Percentiles rank a stretch among this genome's conserved stretches.
These are phyloP conservation scores for Physocephala rufipes DNA, from an alignment of 2,888 invertebrate species.

Conservation along the genomic window DNA sequence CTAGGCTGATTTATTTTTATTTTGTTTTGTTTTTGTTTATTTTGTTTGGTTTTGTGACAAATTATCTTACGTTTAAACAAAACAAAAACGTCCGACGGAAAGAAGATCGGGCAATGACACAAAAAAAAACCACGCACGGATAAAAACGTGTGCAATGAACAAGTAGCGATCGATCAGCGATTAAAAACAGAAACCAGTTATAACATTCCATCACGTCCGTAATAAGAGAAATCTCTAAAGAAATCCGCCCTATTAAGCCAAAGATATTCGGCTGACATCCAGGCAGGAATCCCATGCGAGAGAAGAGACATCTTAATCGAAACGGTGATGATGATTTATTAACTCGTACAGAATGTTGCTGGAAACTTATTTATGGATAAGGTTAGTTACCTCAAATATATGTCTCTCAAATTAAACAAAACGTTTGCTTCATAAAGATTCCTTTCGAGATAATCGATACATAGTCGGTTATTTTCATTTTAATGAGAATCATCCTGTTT, in stretches of 20 bases:
- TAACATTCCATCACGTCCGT: slow-evolving; percentile 22
- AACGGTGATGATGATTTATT: too few relatives aligned
- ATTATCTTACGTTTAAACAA: neutral
- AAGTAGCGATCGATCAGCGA: neutral
- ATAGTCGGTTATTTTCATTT: too few relatives aligned
- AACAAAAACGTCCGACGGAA: too few relatives aligned
- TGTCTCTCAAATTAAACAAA: too few relatives aligned
- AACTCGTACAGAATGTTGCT: too few relatives aligned
- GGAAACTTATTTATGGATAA: too few relatives aligned
- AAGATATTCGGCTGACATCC: neutral
- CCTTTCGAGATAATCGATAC: too few relatives aligned
- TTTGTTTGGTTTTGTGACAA: slow-evolving; percentile 16
- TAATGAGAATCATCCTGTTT: too few relatives aligned
- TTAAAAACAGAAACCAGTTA: slow-evolving; percentile 1
- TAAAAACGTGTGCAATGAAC: neutral
- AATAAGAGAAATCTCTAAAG: slow-evolving; percentile 12
- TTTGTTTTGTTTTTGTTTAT: neutral
- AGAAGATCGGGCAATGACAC: neutral
- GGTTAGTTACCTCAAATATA: too few relatives aligned
- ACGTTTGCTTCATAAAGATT: too few relatives aligned
- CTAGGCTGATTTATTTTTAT: neutral
- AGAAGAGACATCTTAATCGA: slow-evolving; percentile 10
- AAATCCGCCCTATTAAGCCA: neutral
- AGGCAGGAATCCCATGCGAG: slow-evolving; percentile 2
- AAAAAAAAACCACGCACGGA: neutral